These are phyloP conservation scores for Nemoura dubitans DNA, from an alignment of 2,888 invertebrate genomes.

Conservation along the genomic window DNA sequence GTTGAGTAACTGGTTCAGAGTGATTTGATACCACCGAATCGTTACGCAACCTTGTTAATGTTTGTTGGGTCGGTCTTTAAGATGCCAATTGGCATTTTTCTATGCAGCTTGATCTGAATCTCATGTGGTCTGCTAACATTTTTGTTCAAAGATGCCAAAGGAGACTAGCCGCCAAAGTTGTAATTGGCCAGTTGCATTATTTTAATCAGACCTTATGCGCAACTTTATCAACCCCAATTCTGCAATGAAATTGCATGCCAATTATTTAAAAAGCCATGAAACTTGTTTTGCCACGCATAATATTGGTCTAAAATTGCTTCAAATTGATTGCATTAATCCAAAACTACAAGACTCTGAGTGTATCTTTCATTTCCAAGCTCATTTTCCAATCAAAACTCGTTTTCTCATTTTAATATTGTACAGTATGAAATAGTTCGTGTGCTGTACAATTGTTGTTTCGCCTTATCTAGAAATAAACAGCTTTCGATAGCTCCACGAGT, in stretches of 20 bases:
- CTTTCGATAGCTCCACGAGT: neutral
- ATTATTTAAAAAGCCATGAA: too few species aligned
- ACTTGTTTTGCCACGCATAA: too few species aligned
- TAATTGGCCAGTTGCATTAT: neutral
- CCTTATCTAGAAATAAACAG: neutral
- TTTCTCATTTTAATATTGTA: neutral
- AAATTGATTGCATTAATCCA: too few species aligned
- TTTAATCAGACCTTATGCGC: neutral
- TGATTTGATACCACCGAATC: too few species aligned
- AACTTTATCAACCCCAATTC: neutral
- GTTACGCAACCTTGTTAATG: neutral
- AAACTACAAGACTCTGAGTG: too few species aligned
- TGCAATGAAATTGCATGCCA: too few species aligned
- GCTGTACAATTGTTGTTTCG: neutral
- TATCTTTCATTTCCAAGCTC: neutral
- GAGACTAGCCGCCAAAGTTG: neutral
- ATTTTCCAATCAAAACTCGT: neutral
- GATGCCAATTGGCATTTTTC: neutral
- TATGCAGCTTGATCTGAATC: neutral
- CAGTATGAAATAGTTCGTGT: neutral
- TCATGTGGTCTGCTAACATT: neutral
- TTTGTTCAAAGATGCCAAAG: neutral
- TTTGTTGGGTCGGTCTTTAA: neutral
- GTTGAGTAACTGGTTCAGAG: neutral
- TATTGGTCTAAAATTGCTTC: too few species aligned